Percentiles rank a stretch among this genome's conserved stretches.
Conservation (phyloP, 2,113 vertebrate species). For the Erpornis zantholeuca region DNA sequence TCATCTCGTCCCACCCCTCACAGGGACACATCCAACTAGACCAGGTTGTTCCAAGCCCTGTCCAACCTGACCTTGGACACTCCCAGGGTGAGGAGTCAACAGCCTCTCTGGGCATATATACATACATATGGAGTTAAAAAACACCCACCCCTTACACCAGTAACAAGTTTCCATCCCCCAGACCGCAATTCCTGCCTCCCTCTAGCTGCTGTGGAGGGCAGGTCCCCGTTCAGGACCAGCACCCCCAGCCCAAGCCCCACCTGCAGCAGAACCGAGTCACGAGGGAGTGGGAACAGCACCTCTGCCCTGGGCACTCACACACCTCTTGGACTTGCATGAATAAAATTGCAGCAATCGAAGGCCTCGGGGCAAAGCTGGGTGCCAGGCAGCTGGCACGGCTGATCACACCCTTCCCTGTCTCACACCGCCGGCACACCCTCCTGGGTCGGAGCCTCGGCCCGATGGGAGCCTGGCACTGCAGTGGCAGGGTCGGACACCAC, state of each 20-base stretch:
- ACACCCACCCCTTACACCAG: not conserved
- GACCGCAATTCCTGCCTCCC: not conserved
- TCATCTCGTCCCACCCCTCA: no score
- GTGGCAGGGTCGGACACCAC: accelerated
- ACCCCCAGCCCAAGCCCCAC: not conserved
- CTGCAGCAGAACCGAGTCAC: not conserved
- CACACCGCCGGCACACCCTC: not conserved
- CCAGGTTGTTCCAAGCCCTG: not conserved
- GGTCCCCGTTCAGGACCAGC: not conserved
- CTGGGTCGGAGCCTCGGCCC: accelerated
- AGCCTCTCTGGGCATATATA: not conserved
- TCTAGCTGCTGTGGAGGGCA: no score
- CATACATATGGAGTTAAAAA: no score
- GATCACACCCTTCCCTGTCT: not conserved
- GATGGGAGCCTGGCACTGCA: not conserved
- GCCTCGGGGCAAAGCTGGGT: not conserved
- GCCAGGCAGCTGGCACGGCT: not conserved
- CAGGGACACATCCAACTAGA: not conserved
- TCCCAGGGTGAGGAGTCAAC: not conserved
- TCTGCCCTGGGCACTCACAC: not conserved
- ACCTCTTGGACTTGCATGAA: not conserved
- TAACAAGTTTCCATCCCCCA: not conserved
- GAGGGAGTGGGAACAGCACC: not conserved
- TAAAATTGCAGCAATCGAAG: not conserved
- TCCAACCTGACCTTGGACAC: not conserved